Percentiles rank a stretch among this genome's conserved stretches.
Conservation (phyloP, 2,888 invertebrate species). For the Orthosia gracilis region DNA sequence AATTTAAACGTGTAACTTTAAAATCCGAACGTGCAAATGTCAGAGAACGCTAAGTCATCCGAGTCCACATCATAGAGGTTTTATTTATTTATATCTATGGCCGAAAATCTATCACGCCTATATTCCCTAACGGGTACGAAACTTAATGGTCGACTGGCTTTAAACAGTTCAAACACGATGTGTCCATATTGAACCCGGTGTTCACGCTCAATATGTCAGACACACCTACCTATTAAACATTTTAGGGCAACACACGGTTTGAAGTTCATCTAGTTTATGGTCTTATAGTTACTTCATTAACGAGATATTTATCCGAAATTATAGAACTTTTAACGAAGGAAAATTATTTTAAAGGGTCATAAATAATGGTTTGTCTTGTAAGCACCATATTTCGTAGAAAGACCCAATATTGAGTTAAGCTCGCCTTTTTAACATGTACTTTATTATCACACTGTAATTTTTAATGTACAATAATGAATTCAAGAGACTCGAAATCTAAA, state of each 20-base stretch:
- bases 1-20: background rate
- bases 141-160: constrained; percentile 61
- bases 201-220: constrained; percentile 63
- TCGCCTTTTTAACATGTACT: no score
- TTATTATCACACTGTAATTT: no score
- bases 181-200: constrained; percentile 45
- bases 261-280: constrained; percentile 31
- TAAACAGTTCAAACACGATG: constrained; percentile 50
- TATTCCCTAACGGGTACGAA: constrained; percentile 51
- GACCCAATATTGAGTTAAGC: no score
- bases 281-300: background rate
- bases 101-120: constrained; percentile 55
- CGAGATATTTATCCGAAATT: background rate
- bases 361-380: background rate
- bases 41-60: constrained; percentile 13
- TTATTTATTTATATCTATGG: constrained; percentile 43
- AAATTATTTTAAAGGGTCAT: background rate
- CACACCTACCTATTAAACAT: constrained; percentile 46
- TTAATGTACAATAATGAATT: no score
- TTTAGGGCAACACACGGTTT: constrained; percentile 42
- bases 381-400: no score
- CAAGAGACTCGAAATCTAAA: constrained; percentile 10
- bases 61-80: constrained; percentile 17
- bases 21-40: constrained; percentile 33
- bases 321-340: background rate